Base-by-base conservation (phyloP, 2,113 vertebrate genomes). In the Cololabis saira region DNA sequence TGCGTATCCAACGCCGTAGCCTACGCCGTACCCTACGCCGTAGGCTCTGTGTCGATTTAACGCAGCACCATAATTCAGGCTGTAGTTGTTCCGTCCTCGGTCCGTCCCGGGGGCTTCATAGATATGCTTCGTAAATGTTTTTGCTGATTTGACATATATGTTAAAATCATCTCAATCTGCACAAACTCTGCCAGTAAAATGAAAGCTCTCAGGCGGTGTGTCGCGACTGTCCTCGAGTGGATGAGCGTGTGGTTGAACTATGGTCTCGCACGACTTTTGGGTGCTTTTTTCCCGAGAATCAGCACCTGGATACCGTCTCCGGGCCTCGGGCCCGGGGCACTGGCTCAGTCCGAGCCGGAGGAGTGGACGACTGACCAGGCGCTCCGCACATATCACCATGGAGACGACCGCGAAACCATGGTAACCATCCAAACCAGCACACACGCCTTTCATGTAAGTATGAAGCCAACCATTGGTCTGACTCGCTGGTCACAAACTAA, bases 391-490 rank as follows among this genome's bases (percentile, higher is more conserved):
- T 94, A 91, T 71, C 27, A 13, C 67, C 19, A 27, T 27, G 71
- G 68, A 68, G 76, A 84, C 68, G 77, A 52, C 50, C 76, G 83
- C 66, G 74, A 55, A 55, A 56, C 59, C 62, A 79, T 76, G 70
- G 85, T 93, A 33, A 90, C 82, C 3, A 79, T 95, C 52, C 87
- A 91, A 75, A 94, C 93, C 30, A 86, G 74, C 58, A 84, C 89
- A 41, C 85, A 91, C 55, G 45, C 67, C 1, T 94, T 94, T 64
- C 61, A 88, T 54, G 93, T 93, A 47, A 89, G 92, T 91, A 65
- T 4, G 52, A 44, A 69, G 42, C 2, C 3, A 59, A 21, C 27
- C 0, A 0, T 15, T 5, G n/a, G n/a, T n/a, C n/a, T n/a, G n/a
- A n/a, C 11, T 15, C 10, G 24, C 50, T 48, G 42, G 43, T 42